Percentiles rank a stretch among this genome's conserved stretches.
These are phyloP conservation scores for Tapirus terrestris DNA, from an alignment of 2,113 vertebrate genomes.

Conservation along the genomic window DNA sequence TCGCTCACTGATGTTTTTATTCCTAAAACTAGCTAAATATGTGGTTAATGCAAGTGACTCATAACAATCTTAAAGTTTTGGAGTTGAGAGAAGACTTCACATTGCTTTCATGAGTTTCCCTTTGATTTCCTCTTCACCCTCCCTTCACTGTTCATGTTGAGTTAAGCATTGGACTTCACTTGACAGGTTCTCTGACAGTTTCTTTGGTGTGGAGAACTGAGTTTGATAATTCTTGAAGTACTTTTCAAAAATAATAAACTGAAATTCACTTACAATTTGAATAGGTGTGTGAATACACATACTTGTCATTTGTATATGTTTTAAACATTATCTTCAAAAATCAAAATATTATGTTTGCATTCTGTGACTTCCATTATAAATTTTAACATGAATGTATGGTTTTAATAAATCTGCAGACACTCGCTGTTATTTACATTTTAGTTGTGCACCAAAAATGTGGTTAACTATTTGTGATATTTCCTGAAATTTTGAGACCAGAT, in stretches of 20 bases:
- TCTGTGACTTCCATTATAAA: not conserved
- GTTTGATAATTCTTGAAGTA: not conserved
- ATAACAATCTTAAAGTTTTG: not conserved
- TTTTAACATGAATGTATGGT: not conserved
- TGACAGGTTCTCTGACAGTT: not conserved
- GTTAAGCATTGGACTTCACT: not conserved
- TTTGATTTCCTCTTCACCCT: rapidly evolving
- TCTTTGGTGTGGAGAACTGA: not conserved
- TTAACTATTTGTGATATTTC: not conserved
- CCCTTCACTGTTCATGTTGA: not conserved
- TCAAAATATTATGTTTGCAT: not conserved
- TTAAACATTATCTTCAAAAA: not conserved
- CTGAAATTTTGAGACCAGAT: not conserved
- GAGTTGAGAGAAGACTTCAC: not conserved
- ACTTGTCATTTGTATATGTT: not conserved
- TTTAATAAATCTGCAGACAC: not conserved
- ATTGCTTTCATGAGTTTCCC: rapidly evolving
- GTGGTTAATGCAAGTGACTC: not conserved
- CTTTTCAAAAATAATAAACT: not conserved
- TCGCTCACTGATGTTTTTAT: not conserved
- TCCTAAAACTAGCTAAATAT: not conserved
- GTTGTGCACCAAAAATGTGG: not conserved
- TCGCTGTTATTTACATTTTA: not conserved
- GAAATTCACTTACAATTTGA: not conserved
- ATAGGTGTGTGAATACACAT: not conserved